These are phyloP conservation scores for Sphaeridia pumilis DNA, from an alignment of 2,888 invertebrate genomes.

Conservation along the genomic window DNA sequence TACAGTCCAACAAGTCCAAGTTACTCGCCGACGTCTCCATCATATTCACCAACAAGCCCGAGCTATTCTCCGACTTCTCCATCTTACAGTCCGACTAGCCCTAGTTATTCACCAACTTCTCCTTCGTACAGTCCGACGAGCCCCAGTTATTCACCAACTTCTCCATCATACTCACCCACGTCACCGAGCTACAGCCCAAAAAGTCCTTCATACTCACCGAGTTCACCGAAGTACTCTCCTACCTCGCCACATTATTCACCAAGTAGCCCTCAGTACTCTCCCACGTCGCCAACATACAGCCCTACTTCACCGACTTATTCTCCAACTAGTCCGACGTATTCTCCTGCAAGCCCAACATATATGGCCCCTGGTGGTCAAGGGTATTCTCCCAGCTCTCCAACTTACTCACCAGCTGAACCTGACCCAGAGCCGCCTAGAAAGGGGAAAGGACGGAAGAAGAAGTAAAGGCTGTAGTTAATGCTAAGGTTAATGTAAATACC, in stretches of 20 bases:
- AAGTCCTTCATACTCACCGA: conserved; percentile 61
- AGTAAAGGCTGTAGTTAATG: too few species aligned
- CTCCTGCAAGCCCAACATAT: conserved; percentile 61
- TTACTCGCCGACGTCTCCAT: conserved; percentile 56
- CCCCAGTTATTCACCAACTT: conserved; percentile 50
- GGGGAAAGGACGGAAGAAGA: conserved; percentile 30
- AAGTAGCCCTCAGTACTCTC: conserved; percentile 38
- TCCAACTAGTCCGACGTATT: conserved; percentile 48
- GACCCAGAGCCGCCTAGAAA: conserved; percentile 30
- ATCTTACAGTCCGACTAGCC: conserved; percentile 64
- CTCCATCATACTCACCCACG: conserved; percentile 61
- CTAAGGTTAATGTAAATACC: too few species aligned
- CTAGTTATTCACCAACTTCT: conserved; percentile 62
- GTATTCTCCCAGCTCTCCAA: conserved; percentile 61
- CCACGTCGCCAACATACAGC: conserved; percentile 53
- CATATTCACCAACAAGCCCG: conserved; percentile 60
- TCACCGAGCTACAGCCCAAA: conserved; percentile 57
- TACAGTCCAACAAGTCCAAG: too few species aligned
- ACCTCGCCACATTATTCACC: conserved; percentile 41
- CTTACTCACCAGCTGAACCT: conserved; percentile 48
- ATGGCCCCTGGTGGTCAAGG: too few species aligned
- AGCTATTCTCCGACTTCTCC: conserved; percentile 60
- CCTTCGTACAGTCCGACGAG: conserved; percentile 47
- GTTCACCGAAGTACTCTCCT: conserved; percentile 49
- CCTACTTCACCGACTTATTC: conserved; percentile 51